Evolutionary conservation across 2,797 vertebrate species (phyloP), one percentile per base, ranked within the genome.

Genomic region (Avahi laniger): DNA sequence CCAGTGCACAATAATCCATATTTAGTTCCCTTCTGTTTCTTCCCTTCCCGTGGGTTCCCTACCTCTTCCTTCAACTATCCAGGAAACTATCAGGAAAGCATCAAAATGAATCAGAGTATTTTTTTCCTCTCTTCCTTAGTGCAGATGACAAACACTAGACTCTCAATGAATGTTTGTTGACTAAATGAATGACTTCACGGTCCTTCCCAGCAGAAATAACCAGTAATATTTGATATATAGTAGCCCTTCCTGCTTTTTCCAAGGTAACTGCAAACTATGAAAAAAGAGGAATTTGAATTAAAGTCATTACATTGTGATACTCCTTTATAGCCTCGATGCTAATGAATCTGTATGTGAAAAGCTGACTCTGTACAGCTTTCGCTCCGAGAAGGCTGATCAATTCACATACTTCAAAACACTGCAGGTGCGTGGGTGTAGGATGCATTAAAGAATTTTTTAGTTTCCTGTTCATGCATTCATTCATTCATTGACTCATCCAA

Each of bases 91-190:
- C 52, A 93, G 50, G 43, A 28, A 91, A 52, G 10, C 41, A 57
- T 83, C 63, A 80, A 43, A 61, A 69, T 63, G 43, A 78, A 30
- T 96, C 90, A 79, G 76, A 82, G 30, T 94, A 46, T 70, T 97
- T 75, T 94, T 50, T 75, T 91, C 76, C 93, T 97, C 91, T 97
- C 94, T 87, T 92, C 93, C 96, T 88, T 97, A 96, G 92, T 97
- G 80, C 88, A 54, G 30, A 57, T 88, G 81, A 95, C 85, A 95
- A 97, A 97, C 93, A 95, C 89, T 97, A 67, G 89, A 54, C 11
- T 7, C 12, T 65, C 43, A n/a, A 5, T 76, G 17, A 65, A 54
- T 65, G 54, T 38, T 33, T 57, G 35, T 67, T 69, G 43, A 69
- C 43, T 81, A 81, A 54, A 24, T 50, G 22, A 38, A 63, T 38